Percentiles rank a stretch among this genome's conserved stretches.
phyloP scores from a whole-genome alignment of 2,888 invertebrate species.

The Ochropacha duplaris region DNA sequence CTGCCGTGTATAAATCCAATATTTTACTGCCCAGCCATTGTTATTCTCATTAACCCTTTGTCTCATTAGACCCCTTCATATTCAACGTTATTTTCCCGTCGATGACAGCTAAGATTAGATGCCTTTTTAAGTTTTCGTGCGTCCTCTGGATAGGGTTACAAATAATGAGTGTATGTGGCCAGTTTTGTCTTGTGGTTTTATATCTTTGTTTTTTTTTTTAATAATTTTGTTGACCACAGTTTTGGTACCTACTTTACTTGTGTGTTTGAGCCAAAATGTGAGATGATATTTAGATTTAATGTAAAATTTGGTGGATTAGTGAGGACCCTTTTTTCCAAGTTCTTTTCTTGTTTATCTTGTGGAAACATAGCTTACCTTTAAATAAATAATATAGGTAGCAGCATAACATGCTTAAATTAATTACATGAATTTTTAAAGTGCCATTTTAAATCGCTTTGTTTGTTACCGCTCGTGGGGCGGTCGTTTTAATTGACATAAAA shows the following conservation, averaged over 20 bases:
- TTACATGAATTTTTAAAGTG: conserved; percentile 15
- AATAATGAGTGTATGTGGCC: conserved; percentile 36
- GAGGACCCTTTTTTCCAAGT: no score
- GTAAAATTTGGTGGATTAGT: neutral
- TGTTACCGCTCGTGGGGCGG: conserved; percentile 22
- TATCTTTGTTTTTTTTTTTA: conserved; percentile 22
- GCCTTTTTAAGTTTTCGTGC: conserved; percentile 44
- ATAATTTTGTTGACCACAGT: conserved; percentile 7
- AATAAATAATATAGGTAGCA: neutral
- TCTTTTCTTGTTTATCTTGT: neutral
- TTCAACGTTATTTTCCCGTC: conserved; percentile 67
- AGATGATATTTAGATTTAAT: neutral
- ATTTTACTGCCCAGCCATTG: conserved; percentile 77
- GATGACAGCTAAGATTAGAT: conserved; percentile 78
- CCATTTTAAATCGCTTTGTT: conserved; percentile 13
- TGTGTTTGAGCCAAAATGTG: neutral
- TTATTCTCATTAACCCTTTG: conserved; percentile 81
- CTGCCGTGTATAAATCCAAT: conserved; percentile 77
- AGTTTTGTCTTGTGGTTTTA: conserved; percentile 39
- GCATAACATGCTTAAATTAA: conserved; percentile 6
- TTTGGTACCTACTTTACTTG: neutral
- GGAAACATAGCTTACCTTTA: neutral
- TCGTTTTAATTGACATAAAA: conserved; percentile 37
- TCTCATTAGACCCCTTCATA: conserved; percentile 79
- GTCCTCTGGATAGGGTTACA: conserved; percentile 47